Conservation (phyloP, 2,888 invertebrate genomes). For the Peribatodes rhomboidaria region DNA sequence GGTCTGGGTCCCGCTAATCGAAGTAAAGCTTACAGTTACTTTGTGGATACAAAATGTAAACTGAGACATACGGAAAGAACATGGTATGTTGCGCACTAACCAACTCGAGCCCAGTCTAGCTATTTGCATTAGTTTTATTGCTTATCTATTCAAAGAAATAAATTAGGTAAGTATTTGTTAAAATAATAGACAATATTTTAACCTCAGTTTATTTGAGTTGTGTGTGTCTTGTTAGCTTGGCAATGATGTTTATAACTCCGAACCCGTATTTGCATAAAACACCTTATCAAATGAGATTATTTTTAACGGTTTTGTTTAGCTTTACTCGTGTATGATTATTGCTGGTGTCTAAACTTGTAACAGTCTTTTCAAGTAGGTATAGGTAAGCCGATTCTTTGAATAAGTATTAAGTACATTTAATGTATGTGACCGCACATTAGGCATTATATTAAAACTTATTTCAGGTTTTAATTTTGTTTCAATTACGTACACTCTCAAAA, state of each 20-base stretch:
- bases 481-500: too few species aligned
- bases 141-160: slow-evolving; percentile 37
- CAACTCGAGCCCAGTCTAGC: slow-evolving; percentile 16
- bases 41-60: slow-evolving; percentile 61
- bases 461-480: too few species aligned
- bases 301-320: too few species aligned
- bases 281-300: neutral
- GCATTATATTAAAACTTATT: too few species aligned
- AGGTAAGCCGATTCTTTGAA: too few species aligned
- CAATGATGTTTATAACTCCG: neutral
- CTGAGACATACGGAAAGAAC: slow-evolving; percentile 46
- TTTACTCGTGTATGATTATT: too few species aligned
- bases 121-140: slow-evolving; percentile 45
- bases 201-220: neutral
- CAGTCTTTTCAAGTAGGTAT: too few species aligned
- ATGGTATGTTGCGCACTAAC: slow-evolving; percentile 28
- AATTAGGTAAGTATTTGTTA: slow-evolving; percentile 19
- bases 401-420: too few species aligned
- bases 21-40: slow-evolving; percentile 66
- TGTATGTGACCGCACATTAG: too few species aligned
- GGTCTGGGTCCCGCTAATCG: slow-evolving; percentile 68
- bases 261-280: neutral
- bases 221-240: neutral
- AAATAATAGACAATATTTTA: neutral
- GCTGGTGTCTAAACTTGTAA: too few species aligned